Conservation (phyloP, 2,888 invertebrate species). For the Napeogenes inachia region DNA sequence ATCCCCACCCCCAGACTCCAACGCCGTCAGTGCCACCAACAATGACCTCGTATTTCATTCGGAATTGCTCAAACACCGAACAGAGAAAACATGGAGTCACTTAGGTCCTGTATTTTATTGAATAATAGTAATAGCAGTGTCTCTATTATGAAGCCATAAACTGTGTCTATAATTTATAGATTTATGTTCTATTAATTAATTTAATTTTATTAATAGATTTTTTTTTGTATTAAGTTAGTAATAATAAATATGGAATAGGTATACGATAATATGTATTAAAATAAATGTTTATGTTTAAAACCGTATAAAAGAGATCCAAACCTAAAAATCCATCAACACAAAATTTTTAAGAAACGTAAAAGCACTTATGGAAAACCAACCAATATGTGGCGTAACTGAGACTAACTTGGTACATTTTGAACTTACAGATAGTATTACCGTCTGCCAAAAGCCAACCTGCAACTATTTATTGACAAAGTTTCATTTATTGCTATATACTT, state of each 20-base stretch:
- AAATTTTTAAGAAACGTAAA: background rate
- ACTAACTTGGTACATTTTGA: slow-evolving; percentile 11
- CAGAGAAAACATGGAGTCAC: slow-evolving; percentile 68
- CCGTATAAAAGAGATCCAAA: background rate
- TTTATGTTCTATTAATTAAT: too few species aligned
- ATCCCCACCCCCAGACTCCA: slow-evolving; percentile 53
- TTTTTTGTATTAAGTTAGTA: too few species aligned
- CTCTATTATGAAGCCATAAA: slow-evolving; percentile 4
- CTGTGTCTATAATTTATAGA: background rate
- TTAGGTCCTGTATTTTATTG: slow-evolving; percentile 29
- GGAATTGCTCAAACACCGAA: slow-evolving; percentile 75
- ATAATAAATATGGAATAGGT: too few species aligned
- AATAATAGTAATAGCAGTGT: slow-evolving; percentile 21
- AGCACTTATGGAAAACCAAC: slow-evolving; percentile 7
- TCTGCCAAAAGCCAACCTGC: slow-evolving; percentile 18
- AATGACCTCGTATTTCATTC: slow-evolving; percentile 77
- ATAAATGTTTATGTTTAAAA: background rate
- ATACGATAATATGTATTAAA: background rate
- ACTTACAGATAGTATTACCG: slow-evolving; percentile 14
- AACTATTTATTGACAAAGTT: slow-evolving; percentile 22
- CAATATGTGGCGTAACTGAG: slow-evolving; percentile 9
- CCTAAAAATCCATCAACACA: background rate
- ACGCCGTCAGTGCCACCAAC: slow-evolving; percentile 72
- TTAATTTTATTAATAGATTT: too few species aligned
- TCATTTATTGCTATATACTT: slow-evolving; percentile 12